phyloP scores from a whole-genome alignment of 2,888 invertebrate species.

The Cataglyphis rosenhaueri region DNA sequence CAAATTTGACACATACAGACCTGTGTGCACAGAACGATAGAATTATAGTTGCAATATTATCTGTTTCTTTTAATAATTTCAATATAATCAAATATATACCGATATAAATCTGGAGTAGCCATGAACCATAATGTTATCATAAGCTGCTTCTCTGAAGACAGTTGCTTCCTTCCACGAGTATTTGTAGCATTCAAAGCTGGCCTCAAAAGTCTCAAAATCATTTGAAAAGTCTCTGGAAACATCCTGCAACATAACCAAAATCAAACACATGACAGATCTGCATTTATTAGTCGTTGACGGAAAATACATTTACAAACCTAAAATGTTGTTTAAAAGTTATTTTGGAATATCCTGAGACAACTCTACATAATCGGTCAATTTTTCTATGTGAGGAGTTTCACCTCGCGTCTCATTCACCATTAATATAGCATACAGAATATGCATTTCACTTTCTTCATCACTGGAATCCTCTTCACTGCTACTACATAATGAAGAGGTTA shows the following conservation, averaged over 20 bases:
- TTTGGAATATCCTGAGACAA: slow-evolving; percentile 11
- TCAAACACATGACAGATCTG: not conserved
- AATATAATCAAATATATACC: slow-evolving; percentile 27
- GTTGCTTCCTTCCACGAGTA: slow-evolving; percentile 2
- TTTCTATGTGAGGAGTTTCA: not conserved
- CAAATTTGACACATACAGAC: slow-evolving; percentile 1
- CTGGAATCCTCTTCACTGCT: not conserved
- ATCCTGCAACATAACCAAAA: slow-evolving; percentile 19
- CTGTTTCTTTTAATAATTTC: not conserved
- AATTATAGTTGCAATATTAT: not conserved
- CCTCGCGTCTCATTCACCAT: slow-evolving; percentile 13
- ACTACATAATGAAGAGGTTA: not conserved
- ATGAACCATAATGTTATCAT: slow-evolving; percentile 10
- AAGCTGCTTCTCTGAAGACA: slow-evolving; percentile 9
- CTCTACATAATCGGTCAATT: slow-evolving; percentile 5
- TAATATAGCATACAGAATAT: not conserved
- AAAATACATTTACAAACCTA: slow-evolving; percentile 17
- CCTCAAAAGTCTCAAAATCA: not conserved
- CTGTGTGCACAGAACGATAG: slow-evolving; percentile 11
- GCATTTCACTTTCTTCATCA: not conserved
- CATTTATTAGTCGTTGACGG: slow-evolving; percentile 1
- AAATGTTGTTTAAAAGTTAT: slow-evolving; percentile 7
- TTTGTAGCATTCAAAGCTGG: not conserved
- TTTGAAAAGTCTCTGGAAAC: slow-evolving; percentile 22
- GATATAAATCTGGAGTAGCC: slow-evolving; percentile 32